Evolutionary conservation across 1,140 invertebrate species (phyloP), one percentile per base, ranked within the genome.

Genomic region (Nasonia giraulti): DNA sequence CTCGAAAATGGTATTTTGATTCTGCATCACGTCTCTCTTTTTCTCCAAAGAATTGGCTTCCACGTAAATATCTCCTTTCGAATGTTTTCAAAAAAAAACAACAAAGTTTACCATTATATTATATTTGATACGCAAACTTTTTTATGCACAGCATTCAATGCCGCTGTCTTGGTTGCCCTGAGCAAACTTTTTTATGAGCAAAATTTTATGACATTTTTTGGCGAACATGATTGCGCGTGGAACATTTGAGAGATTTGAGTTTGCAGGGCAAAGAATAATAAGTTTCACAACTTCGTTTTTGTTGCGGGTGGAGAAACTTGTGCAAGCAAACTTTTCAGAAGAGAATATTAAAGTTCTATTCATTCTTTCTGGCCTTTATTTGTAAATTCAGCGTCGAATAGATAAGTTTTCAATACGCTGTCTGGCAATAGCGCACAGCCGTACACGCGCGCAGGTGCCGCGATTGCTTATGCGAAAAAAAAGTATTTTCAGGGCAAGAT

Each of bases 121-220:
- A 62, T 62, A 62, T 62, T 62, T 62, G 55, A 62, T 62, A 62
- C 55, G 55, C 55, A 62, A 62, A 62, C 55, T 62, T 62, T 50
- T 62, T 62, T 62, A 62, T 17, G 4, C n/a, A 37, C 33, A 3
- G 5, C 17, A 62, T 62, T 62, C 55, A 62, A 62, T 62, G 55
- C 20, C n/a, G 3, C 55, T 62, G 55, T 62, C 55, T 62, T 62
- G 5, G 55, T 62, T 17, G 27, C 55, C 6, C n/a, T 4, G 7
- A n/a, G 55, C 20, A n/a, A 62, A 62, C 55, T 62, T 62, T 62
- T 71, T 71, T 31, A 71, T 33, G 23, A 27, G 31, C 33, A 71
- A 27, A 71, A 71, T 71, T 27, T 33, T 71, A 33, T 33, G 69
- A 71, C 31, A 71, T 71, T 71, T 71, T 71, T 71, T 71, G 69